These are phyloP conservation scores for Thymelicus acteon DNA, from an alignment of 2,888 invertebrate species.

Conservation along the genomic window DNA sequence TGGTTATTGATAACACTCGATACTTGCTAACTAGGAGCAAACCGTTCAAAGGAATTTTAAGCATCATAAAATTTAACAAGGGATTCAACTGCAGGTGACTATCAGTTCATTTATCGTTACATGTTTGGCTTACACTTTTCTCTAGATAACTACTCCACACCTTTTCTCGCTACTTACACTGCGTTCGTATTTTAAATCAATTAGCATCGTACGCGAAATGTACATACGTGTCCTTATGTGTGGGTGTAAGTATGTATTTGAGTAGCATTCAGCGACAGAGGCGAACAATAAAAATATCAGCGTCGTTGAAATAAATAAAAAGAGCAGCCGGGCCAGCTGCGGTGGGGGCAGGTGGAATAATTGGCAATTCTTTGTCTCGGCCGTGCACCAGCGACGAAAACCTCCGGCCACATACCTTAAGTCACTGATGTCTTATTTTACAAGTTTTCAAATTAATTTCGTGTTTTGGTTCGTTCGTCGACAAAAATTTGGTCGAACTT, in stretches of 20 bases:
- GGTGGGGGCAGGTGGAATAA: conserved; percentile 82
- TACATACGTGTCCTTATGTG: conserved; percentile 37
- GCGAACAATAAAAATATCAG: conserved; percentile 83
- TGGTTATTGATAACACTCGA: conserved; percentile 16
- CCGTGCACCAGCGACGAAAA: conserved; percentile 65
- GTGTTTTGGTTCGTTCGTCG: conserved; percentile 39
- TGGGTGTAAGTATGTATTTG: conserved; percentile 55
- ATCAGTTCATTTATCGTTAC: conserved; percentile 29
- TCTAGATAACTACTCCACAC: conserved; percentile 23
- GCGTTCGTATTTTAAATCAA: conserved; percentile 38
- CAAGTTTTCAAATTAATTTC: conserved; percentile 45
- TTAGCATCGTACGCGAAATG: conserved; percentile 40
- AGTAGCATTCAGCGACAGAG: conserved; percentile 65
- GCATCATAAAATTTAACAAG: conserved; percentile 2
- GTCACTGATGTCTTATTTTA: conserved; percentile 65
- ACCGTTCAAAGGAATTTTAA: conserved; percentile 15
- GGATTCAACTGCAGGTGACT: conserved; percentile 24
- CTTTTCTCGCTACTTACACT: conserved; percentile 22
- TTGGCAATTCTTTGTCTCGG: conserved; percentile 84
- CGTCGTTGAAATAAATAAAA: conserved; percentile 82
- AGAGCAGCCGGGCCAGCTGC: conserved; percentile 81
- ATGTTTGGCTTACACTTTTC: conserved; percentile 24
- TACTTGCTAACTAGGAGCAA: conserved; percentile 11
- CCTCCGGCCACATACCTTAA: conserved; percentile 66
- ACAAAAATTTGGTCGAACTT: conserved; percentile 19